These are phyloP conservation scores for Microchrysa polita DNA, from an alignment of 2,888 invertebrate species.

Conservation along the genomic window DNA sequence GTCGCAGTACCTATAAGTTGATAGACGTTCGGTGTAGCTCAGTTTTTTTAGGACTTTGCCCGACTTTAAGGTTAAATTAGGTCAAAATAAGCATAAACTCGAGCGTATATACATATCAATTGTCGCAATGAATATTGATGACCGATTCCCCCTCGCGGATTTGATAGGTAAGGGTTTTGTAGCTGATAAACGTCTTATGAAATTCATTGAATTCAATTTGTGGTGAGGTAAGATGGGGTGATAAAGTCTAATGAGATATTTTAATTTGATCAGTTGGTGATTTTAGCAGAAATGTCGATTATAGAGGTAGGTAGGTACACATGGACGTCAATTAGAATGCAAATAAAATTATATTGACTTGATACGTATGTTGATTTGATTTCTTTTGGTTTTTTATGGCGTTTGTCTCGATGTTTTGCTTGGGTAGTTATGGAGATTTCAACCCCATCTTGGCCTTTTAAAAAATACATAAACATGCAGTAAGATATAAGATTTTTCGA, in stretches of 20 bases:
- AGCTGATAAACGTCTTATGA: neutral
- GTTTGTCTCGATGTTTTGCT: too few relatives aligned
- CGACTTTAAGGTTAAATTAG: conserved; percentile 47
- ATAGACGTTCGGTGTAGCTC: neutral
- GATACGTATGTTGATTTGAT: too few relatives aligned
- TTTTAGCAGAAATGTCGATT: too few relatives aligned
- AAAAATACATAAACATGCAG: too few relatives aligned
- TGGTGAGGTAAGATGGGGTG: conserved; percentile 31
- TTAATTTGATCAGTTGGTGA: conserved; percentile 4
- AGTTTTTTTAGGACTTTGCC: conserved; percentile 43
- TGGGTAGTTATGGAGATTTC: too few relatives aligned
- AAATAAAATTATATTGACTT: too few relatives aligned
- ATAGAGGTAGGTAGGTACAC: too few relatives aligned
- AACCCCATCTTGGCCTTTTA: too few relatives aligned
- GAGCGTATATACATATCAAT: conserved; percentile 26
- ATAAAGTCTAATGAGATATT: conserved; percentile 32
- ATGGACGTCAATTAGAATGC: too few relatives aligned
- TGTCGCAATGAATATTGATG: conserved; percentile 49
- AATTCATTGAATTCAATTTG: conserved; percentile 18
- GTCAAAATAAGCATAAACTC: conserved; percentile 49
- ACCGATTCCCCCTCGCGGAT: conserved; percentile 19
- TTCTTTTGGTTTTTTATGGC: too few relatives aligned
- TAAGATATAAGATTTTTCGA: too few relatives aligned
- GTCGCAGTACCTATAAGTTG: neutral
- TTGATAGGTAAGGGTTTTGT: conserved; percentile 2